A percentile compares a stretch with the other conserved stretches of the same genome.
These are phyloP conservation scores for Drosophila sp. DNA, from an alignment of 1,140 invertebrate genomes.

Conservation along the genomic window DNA sequence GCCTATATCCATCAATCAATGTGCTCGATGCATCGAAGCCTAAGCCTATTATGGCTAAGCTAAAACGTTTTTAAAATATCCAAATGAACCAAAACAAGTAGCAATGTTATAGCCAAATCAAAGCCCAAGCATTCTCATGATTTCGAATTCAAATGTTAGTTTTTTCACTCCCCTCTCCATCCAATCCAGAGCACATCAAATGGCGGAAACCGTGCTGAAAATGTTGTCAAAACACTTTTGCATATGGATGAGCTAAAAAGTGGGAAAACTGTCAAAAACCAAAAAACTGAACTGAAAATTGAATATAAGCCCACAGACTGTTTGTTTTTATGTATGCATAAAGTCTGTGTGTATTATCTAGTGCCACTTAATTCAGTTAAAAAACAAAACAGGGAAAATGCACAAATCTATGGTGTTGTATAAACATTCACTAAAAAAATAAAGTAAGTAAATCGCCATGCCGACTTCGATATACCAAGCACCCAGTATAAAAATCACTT, in stretches of 20 bases:
- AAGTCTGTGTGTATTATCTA: no score
- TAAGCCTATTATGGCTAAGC: slow-evolving; percentile 20
- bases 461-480: no score
- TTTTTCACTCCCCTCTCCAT: not conserved
- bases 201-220: slow-evolving; percentile 1
- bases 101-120: not conserved
- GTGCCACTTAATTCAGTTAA: no score
- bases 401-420: no score
- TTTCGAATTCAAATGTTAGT: slow-evolving; percentile 3
- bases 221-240: slow-evolving; percentile 20
- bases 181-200: not conserved
- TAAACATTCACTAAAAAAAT: no score
- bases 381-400: no score
- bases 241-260: slow-evolving; percentile 9
- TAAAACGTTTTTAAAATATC: slow-evolving; percentile 17
- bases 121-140: slow-evolving; percentile 11
- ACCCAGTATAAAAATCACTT: no score
- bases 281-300: not conserved
- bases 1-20: slow-evolving; percentile 6
- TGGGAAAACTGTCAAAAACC: not conserved
- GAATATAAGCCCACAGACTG: not conserved
- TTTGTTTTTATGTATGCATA: not conserved
- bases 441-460: no score
- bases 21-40: slow-evolving; percentile 1
- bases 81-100: not conserved